A percentile compares a stretch with the other conserved stretches of the same genome.
Evolutionary conservation across 2,888 invertebrate species (phyloP).

Genomic region (Hypercompe scribonia): DNA sequence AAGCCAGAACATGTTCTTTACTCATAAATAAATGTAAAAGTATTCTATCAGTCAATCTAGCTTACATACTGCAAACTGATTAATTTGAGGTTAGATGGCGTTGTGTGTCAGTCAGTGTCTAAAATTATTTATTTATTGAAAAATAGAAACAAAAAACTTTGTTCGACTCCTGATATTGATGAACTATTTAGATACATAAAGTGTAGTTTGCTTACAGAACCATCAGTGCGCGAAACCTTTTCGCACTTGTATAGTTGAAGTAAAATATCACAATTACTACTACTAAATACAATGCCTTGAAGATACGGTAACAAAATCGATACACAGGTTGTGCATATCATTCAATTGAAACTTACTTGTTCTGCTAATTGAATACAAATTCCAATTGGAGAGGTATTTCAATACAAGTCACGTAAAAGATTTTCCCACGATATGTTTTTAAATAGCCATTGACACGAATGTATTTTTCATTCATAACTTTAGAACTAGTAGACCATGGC

Average conservation of each 20-base stretch:
- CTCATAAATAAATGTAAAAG: no score
- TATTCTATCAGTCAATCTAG: no score
- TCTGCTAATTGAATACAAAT: constrained; percentile 7
- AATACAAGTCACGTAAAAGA: constrained; percentile 6
- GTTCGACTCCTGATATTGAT: not conserved
- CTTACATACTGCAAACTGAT: no score
- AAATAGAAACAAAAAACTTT: not conserved
- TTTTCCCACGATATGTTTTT: constrained; percentile 37
- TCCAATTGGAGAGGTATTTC: not conserved
- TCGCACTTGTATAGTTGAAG: not conserved
- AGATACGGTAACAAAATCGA: not conserved
- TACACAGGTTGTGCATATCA: not conserved
- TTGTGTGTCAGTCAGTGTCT: no score
- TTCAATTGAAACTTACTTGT: constrained; percentile 8
- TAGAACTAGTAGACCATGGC: constrained; percentile 58
- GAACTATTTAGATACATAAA: not conserved
- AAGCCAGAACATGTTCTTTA: no score
- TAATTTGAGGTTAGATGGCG: no score
- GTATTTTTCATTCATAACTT: constrained; percentile 46
- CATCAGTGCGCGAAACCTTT: not conserved
- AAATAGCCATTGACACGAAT: constrained; percentile 35
- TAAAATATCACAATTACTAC: not conserved
- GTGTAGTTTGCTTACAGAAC: not conserved
- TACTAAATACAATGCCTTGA: not conserved
- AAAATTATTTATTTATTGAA: not conserved